phyloP scores from a whole-genome alignment of 2,888 invertebrate genomes.

The Schrankia costaestrigalis region DNA sequence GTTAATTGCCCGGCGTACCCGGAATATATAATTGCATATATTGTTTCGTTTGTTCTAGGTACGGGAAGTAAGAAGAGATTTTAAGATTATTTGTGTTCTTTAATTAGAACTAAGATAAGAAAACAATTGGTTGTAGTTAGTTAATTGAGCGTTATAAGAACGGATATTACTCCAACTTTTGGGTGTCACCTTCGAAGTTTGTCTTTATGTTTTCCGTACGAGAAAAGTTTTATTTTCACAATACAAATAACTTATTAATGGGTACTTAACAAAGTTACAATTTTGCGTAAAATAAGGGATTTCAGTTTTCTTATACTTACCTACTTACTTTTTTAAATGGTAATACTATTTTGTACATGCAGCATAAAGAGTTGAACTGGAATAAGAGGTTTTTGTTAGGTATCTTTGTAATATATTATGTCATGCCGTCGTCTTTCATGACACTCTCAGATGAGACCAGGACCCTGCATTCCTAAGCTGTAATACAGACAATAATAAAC shows the following conservation, averaged over 20 bases:
- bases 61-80: constrained; percentile 53
- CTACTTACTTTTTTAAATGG: no score
- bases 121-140: constrained; percentile 45
- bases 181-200: constrained; percentile 2
- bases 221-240: constrained; percentile 3
- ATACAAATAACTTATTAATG: constrained; percentile 2
- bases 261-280: constrained; percentile 2
- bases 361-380: no score
- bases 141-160: constrained; percentile 39
- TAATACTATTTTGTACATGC: no score
- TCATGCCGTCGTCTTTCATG: no score
- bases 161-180: constrained; percentile 12
- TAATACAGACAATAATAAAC: no score
- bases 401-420: no score
- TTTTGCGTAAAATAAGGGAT: constrained; percentile 9
- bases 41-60: constrained; percentile 62
- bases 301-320: no score
- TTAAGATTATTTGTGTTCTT: constrained; percentile 57
- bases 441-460: no score
- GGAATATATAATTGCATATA: constrained; percentile 75
- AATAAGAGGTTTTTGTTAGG: no score
- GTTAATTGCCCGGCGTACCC: constrained; percentile 69
- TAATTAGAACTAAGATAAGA: constrained; percentile 56
- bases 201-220: constrained; percentile 1
- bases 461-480: no score